A percentile compares a stretch with the other conserved stretches of the same genome.
These are phyloP conservation scores for Adelognathus sp. DNA, from an alignment of 2,888 invertebrate genomes.

Conservation along the genomic window DNA sequence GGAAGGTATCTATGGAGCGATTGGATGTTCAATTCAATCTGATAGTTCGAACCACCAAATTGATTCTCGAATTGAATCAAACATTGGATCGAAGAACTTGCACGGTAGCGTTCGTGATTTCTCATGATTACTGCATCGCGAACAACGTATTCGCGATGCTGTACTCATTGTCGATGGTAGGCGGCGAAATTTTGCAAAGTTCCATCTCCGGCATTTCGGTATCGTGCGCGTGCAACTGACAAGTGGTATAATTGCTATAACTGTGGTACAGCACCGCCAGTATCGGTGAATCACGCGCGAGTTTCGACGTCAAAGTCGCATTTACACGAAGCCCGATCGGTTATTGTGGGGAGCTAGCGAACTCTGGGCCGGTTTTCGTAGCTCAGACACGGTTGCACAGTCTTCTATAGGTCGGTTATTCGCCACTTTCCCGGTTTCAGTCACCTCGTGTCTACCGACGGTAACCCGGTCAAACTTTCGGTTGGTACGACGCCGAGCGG, in stretches of 20 bases:
- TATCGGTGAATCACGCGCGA: neutral
- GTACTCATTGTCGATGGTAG: neutral
- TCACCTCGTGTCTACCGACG: slow-evolving; percentile 12
- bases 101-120: no score
- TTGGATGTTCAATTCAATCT: no score
- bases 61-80: no score
- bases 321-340: slow-evolving; percentile 12
- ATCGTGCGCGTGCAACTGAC: slow-evolving; percentile 10
- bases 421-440: slow-evolving; percentile 15
- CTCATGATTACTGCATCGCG: neutral
- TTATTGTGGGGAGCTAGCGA: slow-evolving; percentile 9
- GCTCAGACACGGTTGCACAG: slow-evolving; percentile 18
- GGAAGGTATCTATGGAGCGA: no score
- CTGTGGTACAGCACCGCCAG: slow-evolving; percentile 13
- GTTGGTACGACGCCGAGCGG: slow-evolving; percentile 14
- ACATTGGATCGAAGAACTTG: no score
- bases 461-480: slow-evolving; percentile 33
- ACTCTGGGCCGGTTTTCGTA: slow-evolving; percentile 21
- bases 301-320: slow-evolving; percentile 14
- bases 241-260: slow-evolving; percentile 41
- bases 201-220: neutral
- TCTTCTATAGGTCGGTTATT: slow-evolving; percentile 10
- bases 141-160: no score
- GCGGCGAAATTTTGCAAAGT: neutral
- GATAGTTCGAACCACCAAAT: no score